A percentile compares a stretch with the other conserved stretches of the same genome.
Conservation (phyloP, 2,113 vertebrate genomes). For the Psittacula cyanocephala region DNA sequence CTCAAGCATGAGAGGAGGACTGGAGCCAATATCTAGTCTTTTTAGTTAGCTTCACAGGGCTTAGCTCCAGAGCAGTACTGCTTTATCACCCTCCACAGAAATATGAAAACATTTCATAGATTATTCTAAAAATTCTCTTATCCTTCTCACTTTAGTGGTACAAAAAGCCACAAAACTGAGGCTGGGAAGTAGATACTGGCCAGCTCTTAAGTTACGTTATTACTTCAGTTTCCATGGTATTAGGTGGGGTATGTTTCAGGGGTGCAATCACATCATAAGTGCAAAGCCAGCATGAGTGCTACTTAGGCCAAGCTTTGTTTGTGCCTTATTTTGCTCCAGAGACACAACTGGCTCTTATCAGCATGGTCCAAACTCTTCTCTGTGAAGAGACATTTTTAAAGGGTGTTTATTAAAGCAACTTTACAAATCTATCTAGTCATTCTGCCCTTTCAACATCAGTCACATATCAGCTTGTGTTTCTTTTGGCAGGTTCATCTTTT, state of each 20-base stretch:
- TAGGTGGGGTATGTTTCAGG: not conserved
- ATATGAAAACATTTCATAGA: not conserved
- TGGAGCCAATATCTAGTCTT: not conserved
- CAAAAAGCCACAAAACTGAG: not conserved
- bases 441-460: not conserved
- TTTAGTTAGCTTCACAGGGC: not conserved
- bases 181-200: not conserved
- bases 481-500: conserved; percentile 35
- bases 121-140: not conserved
- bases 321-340: not conserved
- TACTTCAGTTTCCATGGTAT: not conserved
- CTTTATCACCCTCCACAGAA: not conserved
- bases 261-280: not conserved
- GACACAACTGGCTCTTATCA: not conserved
- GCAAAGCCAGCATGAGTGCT: not conserved
- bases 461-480: conserved; percentile 23
- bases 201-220: not conserved
- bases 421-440: conserved; percentile 17
- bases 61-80: not conserved
- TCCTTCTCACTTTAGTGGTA: not conserved
- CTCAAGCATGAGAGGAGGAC: not conserved
- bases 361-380: not conserved
- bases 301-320: conserved; percentile 5
- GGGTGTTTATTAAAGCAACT: not conserved
- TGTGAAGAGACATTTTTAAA: conserved; percentile 10